These are phyloP conservation scores for Perognathus longimembris DNA, from an alignment of 2,113 vertebrate genomes.

Conservation along the genomic window DNA sequence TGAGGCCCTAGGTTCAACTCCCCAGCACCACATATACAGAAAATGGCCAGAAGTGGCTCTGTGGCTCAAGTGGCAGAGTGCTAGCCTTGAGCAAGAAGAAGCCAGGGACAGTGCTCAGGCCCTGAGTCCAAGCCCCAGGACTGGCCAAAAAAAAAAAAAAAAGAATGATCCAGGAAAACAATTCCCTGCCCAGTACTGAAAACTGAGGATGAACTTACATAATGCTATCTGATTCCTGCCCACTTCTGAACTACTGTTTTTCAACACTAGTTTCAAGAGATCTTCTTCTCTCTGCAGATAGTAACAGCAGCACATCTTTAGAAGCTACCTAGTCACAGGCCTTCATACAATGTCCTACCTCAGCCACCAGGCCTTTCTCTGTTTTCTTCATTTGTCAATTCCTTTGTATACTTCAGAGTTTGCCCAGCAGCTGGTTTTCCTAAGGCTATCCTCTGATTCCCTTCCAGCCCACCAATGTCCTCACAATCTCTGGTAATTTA, in stretches of 20 bases:
- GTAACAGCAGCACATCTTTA: neutral
- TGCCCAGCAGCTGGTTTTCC: neutral
- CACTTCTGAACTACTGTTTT: neutral
- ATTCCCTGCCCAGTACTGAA: neutral
- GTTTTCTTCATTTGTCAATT: constrained; percentile 1
- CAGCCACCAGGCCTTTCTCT: neutral
- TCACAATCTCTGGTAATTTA: neutral
- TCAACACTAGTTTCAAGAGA: neutral
- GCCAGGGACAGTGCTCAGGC: no score
- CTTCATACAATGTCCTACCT: neutral
- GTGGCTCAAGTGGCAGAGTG: no score
- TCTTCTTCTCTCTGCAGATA: neutral
- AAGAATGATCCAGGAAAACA: neutral
- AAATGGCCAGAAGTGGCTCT: no score
- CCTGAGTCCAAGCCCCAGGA: no score
- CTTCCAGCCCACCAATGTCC: neutral
- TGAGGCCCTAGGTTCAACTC: no score
- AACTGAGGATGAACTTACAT: neutral
- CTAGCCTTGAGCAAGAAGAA: no score
- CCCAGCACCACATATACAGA: no score
- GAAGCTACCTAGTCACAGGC: neutral
- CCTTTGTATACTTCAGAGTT: constrained; percentile 1
- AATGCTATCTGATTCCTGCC: neutral
- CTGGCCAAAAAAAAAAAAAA: no score
- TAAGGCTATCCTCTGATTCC: neutral